These are phyloP conservation scores for Lepidurus arcticus DNA, from an alignment of 1,140 invertebrate species.

Conservation along the genomic window DNA sequence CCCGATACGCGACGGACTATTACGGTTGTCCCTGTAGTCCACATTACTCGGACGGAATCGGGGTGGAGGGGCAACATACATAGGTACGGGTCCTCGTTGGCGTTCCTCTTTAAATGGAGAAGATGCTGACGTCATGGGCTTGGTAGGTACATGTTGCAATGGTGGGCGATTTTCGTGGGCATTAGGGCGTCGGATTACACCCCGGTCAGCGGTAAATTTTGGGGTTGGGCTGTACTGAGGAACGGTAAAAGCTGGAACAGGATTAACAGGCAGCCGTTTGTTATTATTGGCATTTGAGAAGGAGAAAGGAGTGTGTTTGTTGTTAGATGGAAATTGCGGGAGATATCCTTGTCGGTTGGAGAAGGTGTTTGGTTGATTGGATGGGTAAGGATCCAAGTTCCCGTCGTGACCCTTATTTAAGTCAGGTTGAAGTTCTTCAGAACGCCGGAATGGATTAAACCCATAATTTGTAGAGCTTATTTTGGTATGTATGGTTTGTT, in stretches of 20 bases:
- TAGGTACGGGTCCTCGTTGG: conserved; percentile 4
- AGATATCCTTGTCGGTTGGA: not conserved
- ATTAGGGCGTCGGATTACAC: not conserved
- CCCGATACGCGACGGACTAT: not conserved
- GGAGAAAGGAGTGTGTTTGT: not conserved
- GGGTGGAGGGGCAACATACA: not conserved
- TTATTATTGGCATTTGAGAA: not conserved
- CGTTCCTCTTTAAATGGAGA: not conserved
- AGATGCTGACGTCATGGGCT: not conserved
- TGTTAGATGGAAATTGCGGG: not conserved
- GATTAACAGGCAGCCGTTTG: not conserved
- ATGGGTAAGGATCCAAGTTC: not conserved
- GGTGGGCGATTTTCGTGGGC: not conserved
- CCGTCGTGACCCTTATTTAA: not conserved
- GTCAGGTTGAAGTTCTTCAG: too few species aligned
- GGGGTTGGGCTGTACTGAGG: not conserved
- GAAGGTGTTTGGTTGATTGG: not conserved
- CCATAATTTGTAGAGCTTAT: too few species aligned
- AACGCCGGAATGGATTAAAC: too few species aligned
- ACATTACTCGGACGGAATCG: not conserved
- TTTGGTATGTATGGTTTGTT: too few species aligned
- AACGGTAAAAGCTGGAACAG: not conserved
- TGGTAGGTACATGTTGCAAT: not conserved
- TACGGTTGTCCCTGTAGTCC: not conserved
- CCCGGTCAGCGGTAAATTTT: not conserved